Percentiles rank a stretch among this genome's conserved stretches.
phyloP scores from a whole-genome alignment of 1,140 invertebrate genomes.

The Conopomorpha cramerella region DNA sequence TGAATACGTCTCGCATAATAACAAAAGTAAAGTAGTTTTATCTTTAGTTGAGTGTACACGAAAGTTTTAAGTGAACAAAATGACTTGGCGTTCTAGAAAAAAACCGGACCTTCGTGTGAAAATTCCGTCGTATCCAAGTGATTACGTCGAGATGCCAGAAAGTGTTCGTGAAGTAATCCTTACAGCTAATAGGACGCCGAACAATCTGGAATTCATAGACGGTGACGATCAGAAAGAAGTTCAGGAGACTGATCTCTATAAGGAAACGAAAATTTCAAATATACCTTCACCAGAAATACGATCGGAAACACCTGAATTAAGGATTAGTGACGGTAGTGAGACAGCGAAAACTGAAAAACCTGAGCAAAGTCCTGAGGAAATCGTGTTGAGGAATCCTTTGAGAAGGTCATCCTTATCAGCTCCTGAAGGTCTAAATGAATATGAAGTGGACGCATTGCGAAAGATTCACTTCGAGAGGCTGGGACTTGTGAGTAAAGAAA shows the following conservation, averaged over 20 bases:
- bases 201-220: constrained; percentile 24
- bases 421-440: constrained; percentile 8
- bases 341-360: not conserved
- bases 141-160: constrained; percentile 41
- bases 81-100: constrained; percentile 33
- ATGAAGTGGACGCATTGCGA: constrained; percentile 4
- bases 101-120: constrained; percentile 33
- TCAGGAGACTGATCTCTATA: too few species aligned
- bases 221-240: too few species aligned
- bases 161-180: constrained; percentile 19
- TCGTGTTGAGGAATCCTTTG: constrained; percentile 12
- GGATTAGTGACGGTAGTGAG: not conserved
- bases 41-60: too few species aligned
- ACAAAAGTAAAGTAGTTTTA: too few species aligned
- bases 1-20: too few species aligned
- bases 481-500: constrained; percentile 13
- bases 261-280: too few species aligned
- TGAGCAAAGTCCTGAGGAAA: not conserved
- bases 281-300: too few species aligned
- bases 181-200: constrained; percentile 16
- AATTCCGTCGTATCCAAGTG: constrained; percentile 36
- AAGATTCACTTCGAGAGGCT: constrained; percentile 7
- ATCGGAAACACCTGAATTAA: too few species aligned
- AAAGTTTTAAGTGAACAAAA: too few species aligned
- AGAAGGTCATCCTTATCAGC: constrained; percentile 10